phyloP scores from a whole-genome alignment of 2,113 vertebrate species.

The Oenanthe melanoleuca region DNA sequence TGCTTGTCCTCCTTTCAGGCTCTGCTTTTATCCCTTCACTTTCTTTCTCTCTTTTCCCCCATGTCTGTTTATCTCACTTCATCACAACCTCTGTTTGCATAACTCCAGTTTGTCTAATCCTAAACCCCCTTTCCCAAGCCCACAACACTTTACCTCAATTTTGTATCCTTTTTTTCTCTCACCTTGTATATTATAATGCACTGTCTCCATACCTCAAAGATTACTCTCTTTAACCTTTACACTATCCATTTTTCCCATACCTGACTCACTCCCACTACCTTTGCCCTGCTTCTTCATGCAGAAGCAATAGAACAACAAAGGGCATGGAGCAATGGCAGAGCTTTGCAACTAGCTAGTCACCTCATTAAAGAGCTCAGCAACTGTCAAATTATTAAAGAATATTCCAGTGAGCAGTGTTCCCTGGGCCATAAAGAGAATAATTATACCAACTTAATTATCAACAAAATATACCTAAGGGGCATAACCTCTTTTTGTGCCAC shows the following conservation, averaged over 20 bases:
- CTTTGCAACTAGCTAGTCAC: not conserved
- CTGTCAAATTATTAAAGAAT: not conserved
- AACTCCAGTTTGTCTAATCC: not conserved
- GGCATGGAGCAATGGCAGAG: not conserved
- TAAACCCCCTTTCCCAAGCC: not conserved
- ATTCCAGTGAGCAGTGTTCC: not conserved
- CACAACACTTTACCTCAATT: not conserved
- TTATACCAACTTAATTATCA: not conserved
- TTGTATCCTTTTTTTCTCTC: not conserved
- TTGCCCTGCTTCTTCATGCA: not conserved
- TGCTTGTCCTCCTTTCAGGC: not conserved
- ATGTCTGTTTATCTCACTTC: not conserved
- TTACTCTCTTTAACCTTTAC: not conserved
- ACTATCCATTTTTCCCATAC: not conserved
- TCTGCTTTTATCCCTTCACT: not conserved
- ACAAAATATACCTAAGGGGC: not conserved
- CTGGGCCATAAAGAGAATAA: not conserved
- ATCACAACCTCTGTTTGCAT: not conserved
- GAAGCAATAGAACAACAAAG: not conserved
- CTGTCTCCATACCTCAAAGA: not conserved
- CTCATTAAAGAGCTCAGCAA: not conserved
- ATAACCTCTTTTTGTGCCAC: not conserved
- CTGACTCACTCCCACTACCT: not conserved
- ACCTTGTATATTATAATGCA: not conserved
- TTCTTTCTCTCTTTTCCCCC: not conserved